These are phyloP conservation scores for Cepaea hortensis DNA, from an alignment of 2,888 invertebrate genomes.

Conservation along the genomic window DNA sequence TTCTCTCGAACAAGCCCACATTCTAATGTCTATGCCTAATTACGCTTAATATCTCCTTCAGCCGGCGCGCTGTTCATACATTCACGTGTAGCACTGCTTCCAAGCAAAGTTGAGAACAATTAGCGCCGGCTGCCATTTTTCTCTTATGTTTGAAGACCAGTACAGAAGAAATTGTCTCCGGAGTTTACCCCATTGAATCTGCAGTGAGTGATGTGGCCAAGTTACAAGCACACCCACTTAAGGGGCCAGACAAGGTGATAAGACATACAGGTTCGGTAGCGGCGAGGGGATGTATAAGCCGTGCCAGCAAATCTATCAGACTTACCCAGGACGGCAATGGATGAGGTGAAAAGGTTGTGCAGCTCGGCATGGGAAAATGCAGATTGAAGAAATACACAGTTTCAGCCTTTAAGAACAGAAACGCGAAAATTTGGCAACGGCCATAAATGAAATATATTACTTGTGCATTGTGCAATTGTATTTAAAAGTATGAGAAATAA, in stretches of 20 bases:
- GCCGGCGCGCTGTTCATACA: background rate
- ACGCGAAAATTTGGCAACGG: too few relatives aligned
- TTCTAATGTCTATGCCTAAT: background rate
- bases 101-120: background rate
- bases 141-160: background rate
- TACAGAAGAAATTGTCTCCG: background rate
- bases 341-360: slow-evolving; percentile 5
- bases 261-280: background rate
- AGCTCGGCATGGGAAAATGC: slow-evolving; percentile 6
- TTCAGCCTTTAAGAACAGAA: background rate
- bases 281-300: background rate
- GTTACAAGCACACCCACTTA: slow-evolving; percentile 39
- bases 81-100: background rate
- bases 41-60: background rate
- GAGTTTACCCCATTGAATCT: background rate
- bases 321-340: background rate
- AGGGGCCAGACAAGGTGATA: slow-evolving; percentile 14
- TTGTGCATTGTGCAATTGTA: too few relatives aligned
- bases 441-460: too few relatives aligned
- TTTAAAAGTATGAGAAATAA: too few relatives aligned
- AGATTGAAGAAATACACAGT: background rate
- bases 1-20: background rate
- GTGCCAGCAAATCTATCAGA: background rate
- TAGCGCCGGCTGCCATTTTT: background rate
- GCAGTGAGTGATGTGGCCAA: slow-evolving; percentile 19